Conservation (phyloP, 1,140 invertebrate species). For the Caerostris extrusa region DNA sequence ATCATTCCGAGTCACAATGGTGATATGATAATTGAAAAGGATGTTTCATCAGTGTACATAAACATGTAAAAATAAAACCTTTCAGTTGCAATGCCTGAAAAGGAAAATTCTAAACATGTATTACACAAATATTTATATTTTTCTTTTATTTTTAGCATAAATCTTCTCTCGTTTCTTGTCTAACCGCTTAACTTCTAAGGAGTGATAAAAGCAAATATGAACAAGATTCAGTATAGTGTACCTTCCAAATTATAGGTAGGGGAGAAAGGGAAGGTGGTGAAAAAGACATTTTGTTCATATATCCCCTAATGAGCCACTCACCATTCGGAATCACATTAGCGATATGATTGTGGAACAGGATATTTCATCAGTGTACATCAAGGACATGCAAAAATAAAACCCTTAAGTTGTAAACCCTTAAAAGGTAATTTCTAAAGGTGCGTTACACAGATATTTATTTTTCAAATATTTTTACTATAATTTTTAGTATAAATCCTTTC, state of each 20-base stretch:
- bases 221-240: neutral
- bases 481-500: too few species aligned
- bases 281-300: neutral
- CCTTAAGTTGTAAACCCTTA: neutral
- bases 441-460: too few species aligned
- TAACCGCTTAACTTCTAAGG: neutral
- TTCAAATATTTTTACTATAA: too few species aligned
- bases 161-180: neutral
- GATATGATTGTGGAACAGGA: neutral
- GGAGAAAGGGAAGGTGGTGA: too few species aligned
- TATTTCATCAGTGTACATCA: neutral
- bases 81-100: neutral
- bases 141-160: neutral
- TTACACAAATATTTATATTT: too few species aligned
- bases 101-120: conserved; percentile 13
- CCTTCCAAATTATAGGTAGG: neutral
- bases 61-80: neutral
- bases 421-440: neutral
- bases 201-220: neutral
- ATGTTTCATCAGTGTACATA: neutral
- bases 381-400: neutral
- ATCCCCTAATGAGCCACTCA: too few species aligned
- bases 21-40: neutral
- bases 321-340: neutral
- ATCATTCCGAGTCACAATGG: neutral